Percentiles rank a stretch among this genome's conserved stretches.
phyloP scores from a whole-genome alignment of 2,888 invertebrate genomes.

The Rhogogaster chlorosoma region DNA sequence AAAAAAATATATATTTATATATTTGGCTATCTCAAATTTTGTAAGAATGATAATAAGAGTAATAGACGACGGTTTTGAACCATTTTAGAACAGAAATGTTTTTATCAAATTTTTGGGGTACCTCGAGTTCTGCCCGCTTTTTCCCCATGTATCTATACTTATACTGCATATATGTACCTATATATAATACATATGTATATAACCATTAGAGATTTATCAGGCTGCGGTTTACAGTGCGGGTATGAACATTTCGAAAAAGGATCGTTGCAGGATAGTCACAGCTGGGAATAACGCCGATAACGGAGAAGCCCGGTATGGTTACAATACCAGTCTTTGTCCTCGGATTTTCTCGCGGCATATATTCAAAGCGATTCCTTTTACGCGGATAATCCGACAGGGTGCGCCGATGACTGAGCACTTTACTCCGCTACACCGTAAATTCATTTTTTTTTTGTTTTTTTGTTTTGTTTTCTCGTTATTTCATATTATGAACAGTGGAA shows the following conservation, averaged over 20 bases:
- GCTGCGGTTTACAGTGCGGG: not conserved
- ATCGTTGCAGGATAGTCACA: not conserved
- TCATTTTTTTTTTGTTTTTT: not conserved
- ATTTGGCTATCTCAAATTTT: too few species aligned
- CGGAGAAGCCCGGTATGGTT: constrained; percentile 10
- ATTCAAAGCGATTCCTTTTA: constrained; percentile 39
- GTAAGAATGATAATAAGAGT: too few species aligned
- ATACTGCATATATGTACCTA: too few species aligned
- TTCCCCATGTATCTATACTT: too few species aligned
- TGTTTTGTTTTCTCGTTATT: not conserved
- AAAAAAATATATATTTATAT: too few species aligned
- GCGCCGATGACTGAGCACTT: not conserved
- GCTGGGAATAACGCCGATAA: constrained; percentile 24
- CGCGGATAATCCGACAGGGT: constrained; percentile 11
- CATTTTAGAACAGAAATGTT: too few species aligned
- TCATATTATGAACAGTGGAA: not conserved
- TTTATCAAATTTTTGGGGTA: too few species aligned
- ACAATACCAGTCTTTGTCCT: constrained; percentile 28
- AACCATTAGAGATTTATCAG: not conserved
- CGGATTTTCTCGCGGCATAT: constrained; percentile 13
- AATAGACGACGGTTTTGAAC: too few species aligned
- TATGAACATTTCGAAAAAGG: not conserved
- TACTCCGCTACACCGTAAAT: not conserved
- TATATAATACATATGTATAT: not conserved
- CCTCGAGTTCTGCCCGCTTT: too few species aligned